A percentile compares a stretch with the other conserved stretches of the same genome.
phyloP scores from a whole-genome alignment of 92 coral and sea anemone genomes.

The Muricea muricata region DNA sequence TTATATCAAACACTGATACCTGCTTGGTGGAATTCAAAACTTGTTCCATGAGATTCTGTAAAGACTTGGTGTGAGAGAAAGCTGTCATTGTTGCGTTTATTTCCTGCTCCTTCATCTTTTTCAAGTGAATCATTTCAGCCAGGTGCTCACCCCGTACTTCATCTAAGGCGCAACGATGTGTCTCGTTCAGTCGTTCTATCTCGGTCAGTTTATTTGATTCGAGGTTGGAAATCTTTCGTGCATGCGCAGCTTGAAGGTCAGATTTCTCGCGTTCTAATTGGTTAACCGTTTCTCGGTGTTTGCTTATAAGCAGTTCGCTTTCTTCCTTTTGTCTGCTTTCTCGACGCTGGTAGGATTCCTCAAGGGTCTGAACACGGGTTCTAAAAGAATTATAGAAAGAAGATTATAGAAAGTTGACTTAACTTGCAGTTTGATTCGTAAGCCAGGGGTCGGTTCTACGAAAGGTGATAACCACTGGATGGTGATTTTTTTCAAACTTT shows the following conservation, averaged over 20 bases:
- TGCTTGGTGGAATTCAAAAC: constrained; percentile 93
- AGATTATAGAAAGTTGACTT: no score
- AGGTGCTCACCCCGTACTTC: constrained; percentile 81
- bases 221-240: constrained; percentile 66
- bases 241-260: constrained; percentile 70
- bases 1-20: constrained; percentile 42
- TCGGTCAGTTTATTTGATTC: constrained; percentile 78
- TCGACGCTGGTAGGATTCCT: constrained; percentile 92
- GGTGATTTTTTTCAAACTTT: no score
- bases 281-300: constrained; percentile 80
- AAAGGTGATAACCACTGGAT: no score
- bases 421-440: no score
- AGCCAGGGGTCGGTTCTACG: no score
- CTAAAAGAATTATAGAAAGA: constrained; percentile 43
- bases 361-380: constrained; percentile 83
- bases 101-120: constrained; percentile 79
- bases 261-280: constrained; percentile 80
- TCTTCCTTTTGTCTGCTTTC: constrained; percentile 91
- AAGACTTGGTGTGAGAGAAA: constrained; percentile 96
- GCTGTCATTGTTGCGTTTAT: constrained; percentile 92
- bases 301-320: constrained; percentile 74
- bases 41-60: constrained; percentile 94
- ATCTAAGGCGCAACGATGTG: constrained; percentile 83
- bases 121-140: constrained; percentile 74
- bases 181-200: constrained; percentile 81